A percentile compares a stretch with the other conserved stretches of the same genome.
Evolutionary conservation across 1,140 invertebrate genomes (phyloP).

Genomic region (Conus ventricosus): DNA sequence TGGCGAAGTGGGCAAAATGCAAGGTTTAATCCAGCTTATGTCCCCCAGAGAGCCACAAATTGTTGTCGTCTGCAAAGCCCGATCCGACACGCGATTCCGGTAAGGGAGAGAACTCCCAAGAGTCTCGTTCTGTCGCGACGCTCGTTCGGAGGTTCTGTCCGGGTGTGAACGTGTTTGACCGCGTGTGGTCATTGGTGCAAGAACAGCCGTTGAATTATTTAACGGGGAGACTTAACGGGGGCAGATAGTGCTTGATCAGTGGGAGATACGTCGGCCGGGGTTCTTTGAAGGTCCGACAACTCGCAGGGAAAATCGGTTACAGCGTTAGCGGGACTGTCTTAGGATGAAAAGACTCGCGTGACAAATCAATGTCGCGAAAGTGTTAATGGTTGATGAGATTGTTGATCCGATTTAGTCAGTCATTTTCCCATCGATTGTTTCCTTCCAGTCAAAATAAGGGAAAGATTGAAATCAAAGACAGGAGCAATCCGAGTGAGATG

Average conservation of each 20-base stretch:
- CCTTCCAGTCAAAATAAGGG: no score
- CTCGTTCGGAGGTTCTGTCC: not conserved
- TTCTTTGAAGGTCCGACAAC: not conserved
- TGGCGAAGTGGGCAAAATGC: no score
- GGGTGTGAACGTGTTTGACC: not conserved
- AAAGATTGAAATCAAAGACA: no score
- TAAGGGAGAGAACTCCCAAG: not conserved
- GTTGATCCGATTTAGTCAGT: not conserved
- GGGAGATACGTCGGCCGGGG: not conserved
- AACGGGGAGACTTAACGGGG: not conserved
- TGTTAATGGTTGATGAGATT: slow-evolving; percentile 7
- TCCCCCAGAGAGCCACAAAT: no score
- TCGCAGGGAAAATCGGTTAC: not conserved
- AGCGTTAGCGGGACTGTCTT: not conserved
- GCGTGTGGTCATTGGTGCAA: not conserved
- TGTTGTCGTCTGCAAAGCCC: not conserved
- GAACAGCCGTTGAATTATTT: not conserved
- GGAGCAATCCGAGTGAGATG: no score
- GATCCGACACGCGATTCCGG: not conserved
- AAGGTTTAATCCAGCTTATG: not conserved
- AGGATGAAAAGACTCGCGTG: not conserved
- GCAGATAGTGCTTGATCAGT: not conserved
- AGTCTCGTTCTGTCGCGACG: not conserved
- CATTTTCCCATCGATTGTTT: no score
- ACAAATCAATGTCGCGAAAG: not conserved